Base-by-base conservation (phyloP, 2,797 vertebrate species). In the Ibycter americanus region DNA sequence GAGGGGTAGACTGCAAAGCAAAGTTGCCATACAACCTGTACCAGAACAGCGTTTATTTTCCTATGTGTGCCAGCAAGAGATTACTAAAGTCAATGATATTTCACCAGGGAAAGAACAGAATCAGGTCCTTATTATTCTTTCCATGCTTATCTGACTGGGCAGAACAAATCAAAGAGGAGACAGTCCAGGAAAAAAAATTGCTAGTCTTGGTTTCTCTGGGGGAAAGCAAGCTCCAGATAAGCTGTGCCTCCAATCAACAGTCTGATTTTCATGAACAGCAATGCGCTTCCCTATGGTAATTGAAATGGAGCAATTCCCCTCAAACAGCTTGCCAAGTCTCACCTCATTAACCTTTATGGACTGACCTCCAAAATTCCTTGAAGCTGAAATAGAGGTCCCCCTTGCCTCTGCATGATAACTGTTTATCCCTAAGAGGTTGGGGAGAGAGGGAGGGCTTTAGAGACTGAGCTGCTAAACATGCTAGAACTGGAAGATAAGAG, bases 311-410 rank as follows among this genome's bases (percentile, higher is more conserved):
- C 25, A 72, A 67, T 63, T 87, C 84, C 88, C 70, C 88, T 85
- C 93, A 89, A 92, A 79, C 66, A 74, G 89, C 55, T 81, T 92
- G 92, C 89, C 46, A 47, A 76, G 91, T 89, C 81, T 94, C 95
- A 93, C 93, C 91, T 95, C 89, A 81, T 83, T 95, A 93, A 96
- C 95, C 95, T 96, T 92, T 94, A 89, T 16, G 18, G 79, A 96
- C 80, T 91, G 94, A 96, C 96, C 91, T 93, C 92, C 89, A 91
- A 83, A 95, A 90, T 84, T 96, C 92, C 95, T 96, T 96, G 83
- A 95, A 95, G 81, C 78, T 54, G 44, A 95, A 96, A 72, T 52
- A 83, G 62, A 89, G 72, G 72, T 78, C 76, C 83, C 72, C 11
- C 38, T 82, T 74, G 65, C 55, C 70, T 70, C 72, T 78, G 51